phyloP scores from a whole-genome alignment of 2,888 invertebrate genomes.

The Hemaris fuciformis region DNA sequence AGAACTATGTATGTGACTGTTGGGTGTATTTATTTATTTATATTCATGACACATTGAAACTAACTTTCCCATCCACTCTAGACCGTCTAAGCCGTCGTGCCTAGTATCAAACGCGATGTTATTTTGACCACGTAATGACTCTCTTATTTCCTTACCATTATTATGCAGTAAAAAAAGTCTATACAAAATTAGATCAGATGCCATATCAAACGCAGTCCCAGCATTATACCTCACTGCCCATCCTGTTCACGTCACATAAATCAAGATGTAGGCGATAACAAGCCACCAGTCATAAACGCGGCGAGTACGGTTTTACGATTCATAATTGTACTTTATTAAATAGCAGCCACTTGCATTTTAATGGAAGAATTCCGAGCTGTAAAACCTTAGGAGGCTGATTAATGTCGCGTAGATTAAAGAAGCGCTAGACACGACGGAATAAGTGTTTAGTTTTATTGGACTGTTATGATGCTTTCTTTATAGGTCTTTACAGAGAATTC shows the following conservation, averaged over 20 bases:
- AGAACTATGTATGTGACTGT: too few species aligned
- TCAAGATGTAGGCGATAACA: constrained; percentile 78
- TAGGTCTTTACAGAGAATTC: not conserved
- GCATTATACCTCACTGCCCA: constrained; percentile 21
- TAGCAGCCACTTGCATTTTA: constrained; percentile 69
- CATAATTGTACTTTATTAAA: constrained; percentile 80
- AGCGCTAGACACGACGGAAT: not conserved
- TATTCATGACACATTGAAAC: too few species aligned
- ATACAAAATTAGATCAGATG: not conserved
- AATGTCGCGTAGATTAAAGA: constrained; percentile 11
- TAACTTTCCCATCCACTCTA: too few species aligned
- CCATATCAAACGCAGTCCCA: constrained; percentile 21
- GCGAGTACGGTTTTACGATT: constrained; percentile 78
- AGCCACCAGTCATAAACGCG: constrained; percentile 73
- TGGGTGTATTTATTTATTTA: too few species aligned
- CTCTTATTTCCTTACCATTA: too few species aligned
- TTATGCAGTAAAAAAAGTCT: not conserved
- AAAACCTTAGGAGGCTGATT: constrained; percentile 17
- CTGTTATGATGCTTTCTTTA: not conserved
- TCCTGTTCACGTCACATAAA: constrained; percentile 61
- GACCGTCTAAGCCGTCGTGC: too few species aligned
- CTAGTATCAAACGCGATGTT: too few species aligned
- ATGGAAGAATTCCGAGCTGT: constrained; percentile 55
- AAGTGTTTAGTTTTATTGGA: not conserved
- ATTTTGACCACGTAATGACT: too few species aligned